Conservation (phyloP, 2,888 invertebrate species). For the Agrotis exclamationis region DNA sequence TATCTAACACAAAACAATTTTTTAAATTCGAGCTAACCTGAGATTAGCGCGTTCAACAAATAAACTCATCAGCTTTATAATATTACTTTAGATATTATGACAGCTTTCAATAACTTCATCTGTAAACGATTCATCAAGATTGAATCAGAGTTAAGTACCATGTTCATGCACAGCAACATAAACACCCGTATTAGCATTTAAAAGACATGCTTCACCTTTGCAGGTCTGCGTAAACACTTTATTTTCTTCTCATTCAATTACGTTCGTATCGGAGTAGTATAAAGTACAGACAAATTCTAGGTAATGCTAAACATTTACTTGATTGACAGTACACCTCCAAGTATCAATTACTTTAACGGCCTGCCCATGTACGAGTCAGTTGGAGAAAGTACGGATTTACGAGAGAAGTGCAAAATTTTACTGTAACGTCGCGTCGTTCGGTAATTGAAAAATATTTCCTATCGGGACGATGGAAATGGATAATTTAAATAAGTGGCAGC, state of each 20-base stretch:
- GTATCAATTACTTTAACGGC: conserved; percentile 72
- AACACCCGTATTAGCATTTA: conserved; percentile 20
- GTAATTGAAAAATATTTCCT: conserved; percentile 60
- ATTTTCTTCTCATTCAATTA: conserved; percentile 49
- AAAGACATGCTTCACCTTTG: conserved; percentile 21
- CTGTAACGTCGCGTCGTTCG: conserved; percentile 47
- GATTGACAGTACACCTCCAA: conserved; percentile 71
- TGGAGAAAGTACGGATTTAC: conserved; percentile 69
- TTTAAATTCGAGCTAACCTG: too few species aligned
- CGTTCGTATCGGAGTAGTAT: conserved; percentile 33
- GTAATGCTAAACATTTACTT: conserved; percentile 66
- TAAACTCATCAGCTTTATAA: too few species aligned
- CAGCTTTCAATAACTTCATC: background rate
- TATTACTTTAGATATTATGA: too few species aligned
- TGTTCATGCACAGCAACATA: conserved; percentile 5
- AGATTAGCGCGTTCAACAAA: too few species aligned
- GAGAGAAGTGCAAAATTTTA: conserved; percentile 66
- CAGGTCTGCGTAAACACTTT: conserved; percentile 27
- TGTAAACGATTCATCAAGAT: background rate
- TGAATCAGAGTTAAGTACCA: conserved; percentile 6
- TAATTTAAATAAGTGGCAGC: conserved; percentile 24
- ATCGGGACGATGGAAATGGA: conserved; percentile 29
- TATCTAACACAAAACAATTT: too few species aligned
- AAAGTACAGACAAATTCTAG: conserved; percentile 57
- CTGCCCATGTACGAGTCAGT: conserved; percentile 61